Evolutionary conservation across 2,113 vertebrate genomes (phyloP).

Genomic region (Gambusia holbrooki): DNA sequence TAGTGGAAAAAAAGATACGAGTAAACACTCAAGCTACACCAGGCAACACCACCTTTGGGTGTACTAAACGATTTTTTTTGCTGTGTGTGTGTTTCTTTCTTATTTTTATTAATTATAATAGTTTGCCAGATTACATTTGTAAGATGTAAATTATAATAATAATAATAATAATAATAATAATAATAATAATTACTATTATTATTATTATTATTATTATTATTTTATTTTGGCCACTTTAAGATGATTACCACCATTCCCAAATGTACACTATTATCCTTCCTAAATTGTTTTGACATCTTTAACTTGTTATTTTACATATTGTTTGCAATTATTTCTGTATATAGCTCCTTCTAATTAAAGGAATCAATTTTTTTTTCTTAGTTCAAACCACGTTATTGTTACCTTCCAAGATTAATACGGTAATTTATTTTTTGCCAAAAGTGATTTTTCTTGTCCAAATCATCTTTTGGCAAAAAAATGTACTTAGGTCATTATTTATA

Average conservation of each 20-base stretch:
- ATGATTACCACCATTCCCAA: too few relatives aligned
- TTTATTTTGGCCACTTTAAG: neutral
- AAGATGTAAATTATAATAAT: neutral
- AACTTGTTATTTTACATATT: too few relatives aligned
- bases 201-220: too few relatives aligned
- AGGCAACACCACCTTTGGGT: slow-evolving; percentile 43
- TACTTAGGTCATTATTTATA: neutral
- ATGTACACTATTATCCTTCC: neutral
- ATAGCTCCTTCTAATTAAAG: neutral
- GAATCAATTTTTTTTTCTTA: neutral
- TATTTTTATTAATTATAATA: slow-evolving; percentile 5
- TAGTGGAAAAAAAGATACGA: slow-evolving; percentile 56
- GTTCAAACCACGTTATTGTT: neutral
- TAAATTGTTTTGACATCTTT: neutral
- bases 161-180: too few relatives aligned
- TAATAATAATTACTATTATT: too few relatives aligned
- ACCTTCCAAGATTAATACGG: too few relatives aligned
- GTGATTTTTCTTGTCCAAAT: too few relatives aligned
- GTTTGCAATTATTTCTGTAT: neutral
- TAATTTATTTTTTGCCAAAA: too few relatives aligned
- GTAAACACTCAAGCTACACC: slow-evolving; percentile 35
- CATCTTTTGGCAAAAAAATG: too few relatives aligned
- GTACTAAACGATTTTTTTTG: slow-evolving; percentile 28
- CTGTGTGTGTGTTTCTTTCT: slow-evolving; percentile 1
- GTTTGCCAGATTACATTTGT: slow-evolving; percentile 2